Percentiles rank a stretch among this genome's conserved stretches.
Evolutionary conservation across 2,888 invertebrate genomes (phyloP).

Genomic region (Congeria kusceri): DNA sequence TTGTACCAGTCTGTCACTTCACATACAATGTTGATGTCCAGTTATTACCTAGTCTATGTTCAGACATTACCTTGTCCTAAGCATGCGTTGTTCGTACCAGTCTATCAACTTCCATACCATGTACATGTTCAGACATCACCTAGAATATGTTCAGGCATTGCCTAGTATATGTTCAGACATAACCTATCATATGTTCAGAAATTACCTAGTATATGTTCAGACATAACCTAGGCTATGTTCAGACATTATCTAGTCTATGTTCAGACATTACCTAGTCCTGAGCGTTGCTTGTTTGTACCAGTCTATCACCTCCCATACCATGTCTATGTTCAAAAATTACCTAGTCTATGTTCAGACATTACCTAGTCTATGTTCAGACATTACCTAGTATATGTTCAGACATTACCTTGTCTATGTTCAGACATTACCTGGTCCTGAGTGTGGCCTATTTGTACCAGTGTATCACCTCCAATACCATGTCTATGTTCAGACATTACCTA

Average conservation of each 20-base stretch:
- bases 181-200: slow-evolving; percentile 3
- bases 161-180: no score
- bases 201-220: slow-evolving; percentile 66
- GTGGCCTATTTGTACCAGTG: slow-evolving; percentile 72
- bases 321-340: no score
- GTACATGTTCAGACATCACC: no score
- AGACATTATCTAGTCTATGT: no score
- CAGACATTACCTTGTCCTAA: slow-evolving; percentile 57
- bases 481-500: slow-evolving; percentile 63
- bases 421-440: slow-evolving; percentile 48
- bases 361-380: not conserved
- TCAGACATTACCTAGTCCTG: no score
- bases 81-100: slow-evolving; percentile 64
- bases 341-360: no score
- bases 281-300: no score
- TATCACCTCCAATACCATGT: slow-evolving; percentile 71
- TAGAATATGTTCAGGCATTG: no score
- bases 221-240: no score
- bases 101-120: slow-evolving; percentile 64
- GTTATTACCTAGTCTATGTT: slow-evolving; percentile 62
- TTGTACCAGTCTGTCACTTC: no score
- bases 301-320: slow-evolving; percentile 10
- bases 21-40: slow-evolving; percentile 73
- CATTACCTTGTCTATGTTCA: slow-evolving; percentile 70
- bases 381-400: slow-evolving; percentile 60